Evolutionary conservation across 2,113 vertebrate genomes (phyloP).

Genomic region (Mustela nigripes): DNA sequence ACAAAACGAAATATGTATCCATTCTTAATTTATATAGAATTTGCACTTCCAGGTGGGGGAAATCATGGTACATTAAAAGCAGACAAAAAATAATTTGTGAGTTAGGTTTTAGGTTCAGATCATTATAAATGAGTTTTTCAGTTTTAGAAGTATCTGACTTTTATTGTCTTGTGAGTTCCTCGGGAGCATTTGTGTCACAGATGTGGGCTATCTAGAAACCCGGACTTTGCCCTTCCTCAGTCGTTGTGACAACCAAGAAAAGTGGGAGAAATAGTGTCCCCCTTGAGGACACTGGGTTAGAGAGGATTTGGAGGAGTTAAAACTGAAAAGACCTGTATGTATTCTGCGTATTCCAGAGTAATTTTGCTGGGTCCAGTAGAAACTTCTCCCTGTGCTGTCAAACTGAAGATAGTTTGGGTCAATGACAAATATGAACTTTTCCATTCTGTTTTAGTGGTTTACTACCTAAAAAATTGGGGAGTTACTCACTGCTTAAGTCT

Average conservation of each 20-base stretch:
- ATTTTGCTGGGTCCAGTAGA: neutral
- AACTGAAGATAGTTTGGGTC: neutral
- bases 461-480: neutral
- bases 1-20: neutral
- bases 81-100: slow-evolving; percentile 4
- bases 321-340: neutral
- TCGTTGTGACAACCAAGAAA: neutral
- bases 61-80: neutral
- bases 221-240: neutral
- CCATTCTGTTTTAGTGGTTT: neutral
- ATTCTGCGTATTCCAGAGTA: neutral
- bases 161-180: neutral
- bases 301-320: neutral
- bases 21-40: neutral
- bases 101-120: slow-evolving; percentile 22
- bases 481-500: neutral
- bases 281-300: neutral
- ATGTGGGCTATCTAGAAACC: neutral
- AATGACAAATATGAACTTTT: neutral
- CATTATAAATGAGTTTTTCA: neutral
- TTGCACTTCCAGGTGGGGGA: accelerated
- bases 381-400: neutral
- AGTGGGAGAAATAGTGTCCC: neutral
- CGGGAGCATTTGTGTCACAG: neutral
- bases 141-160: neutral